Conservation (phyloP, 2,888 invertebrate genomes). For the Oligia fasciuncula region DNA sequence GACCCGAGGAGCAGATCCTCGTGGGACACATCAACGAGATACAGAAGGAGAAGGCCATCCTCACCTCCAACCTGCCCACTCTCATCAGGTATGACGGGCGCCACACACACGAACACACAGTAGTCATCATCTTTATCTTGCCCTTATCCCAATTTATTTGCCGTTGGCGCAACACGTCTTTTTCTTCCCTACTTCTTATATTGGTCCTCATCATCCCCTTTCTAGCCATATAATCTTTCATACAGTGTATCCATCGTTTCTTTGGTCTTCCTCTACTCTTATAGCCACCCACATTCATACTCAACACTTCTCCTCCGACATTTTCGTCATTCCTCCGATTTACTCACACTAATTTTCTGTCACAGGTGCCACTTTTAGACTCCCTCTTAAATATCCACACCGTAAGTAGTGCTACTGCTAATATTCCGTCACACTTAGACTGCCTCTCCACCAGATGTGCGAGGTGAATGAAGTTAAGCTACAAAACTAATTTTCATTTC, state of each 20-base stretch:
- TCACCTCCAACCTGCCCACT: conserved; percentile 94
- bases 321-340: background rate
- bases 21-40: conserved; percentile 95
- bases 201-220: background rate
- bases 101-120: background rate
- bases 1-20: conserved; percentile 93
- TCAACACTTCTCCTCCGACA: too few relatives aligned
- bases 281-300: background rate
- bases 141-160: too few relatives aligned
- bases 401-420: conserved; percentile 10
- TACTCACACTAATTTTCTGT: background rate
- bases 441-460: background rate
- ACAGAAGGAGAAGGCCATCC: conserved; percentile 94
- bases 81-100: conserved; percentile 88
- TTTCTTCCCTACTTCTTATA: background rate
- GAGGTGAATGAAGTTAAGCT: background rate
- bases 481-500: background rate
- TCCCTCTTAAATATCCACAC: background rate
- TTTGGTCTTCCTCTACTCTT: background rate
- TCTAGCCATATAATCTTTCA: background rate
- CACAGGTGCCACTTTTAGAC: background rate
- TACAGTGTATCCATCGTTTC: background rate
- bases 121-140: too few relatives aligned
- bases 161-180: background rate
- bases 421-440: background rate